These are phyloP conservation scores for Napeogenes inachia DNA, from an alignment of 2,888 invertebrate genomes.

Conservation along the genomic window DNA sequence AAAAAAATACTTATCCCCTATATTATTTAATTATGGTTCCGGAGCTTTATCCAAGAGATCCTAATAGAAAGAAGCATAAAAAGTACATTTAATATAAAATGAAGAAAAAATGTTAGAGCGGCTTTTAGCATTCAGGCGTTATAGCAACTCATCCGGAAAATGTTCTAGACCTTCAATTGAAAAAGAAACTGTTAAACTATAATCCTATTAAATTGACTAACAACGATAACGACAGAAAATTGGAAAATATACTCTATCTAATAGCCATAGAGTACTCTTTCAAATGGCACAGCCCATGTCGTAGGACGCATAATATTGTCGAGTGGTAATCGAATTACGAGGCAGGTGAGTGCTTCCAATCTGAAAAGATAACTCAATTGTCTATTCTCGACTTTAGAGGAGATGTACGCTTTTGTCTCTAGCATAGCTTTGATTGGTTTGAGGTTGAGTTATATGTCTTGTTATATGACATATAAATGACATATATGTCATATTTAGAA, in stretches of 20 bases:
- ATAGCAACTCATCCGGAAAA: slow-evolving; percentile 15
- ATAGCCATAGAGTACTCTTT: slow-evolving; percentile 10
- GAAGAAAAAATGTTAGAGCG: background rate
- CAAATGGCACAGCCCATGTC: slow-evolving; percentile 9
- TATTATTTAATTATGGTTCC: no score
- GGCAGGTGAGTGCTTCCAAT: slow-evolving; percentile 24
- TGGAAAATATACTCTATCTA: slow-evolving; percentile 13
- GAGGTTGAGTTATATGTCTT: background rate
- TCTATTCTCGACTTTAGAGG: slow-evolving; percentile 15
- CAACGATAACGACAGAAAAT: background rate
- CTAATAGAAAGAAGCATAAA: no score
- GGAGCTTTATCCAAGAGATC: no score
- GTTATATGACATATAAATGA: background rate
- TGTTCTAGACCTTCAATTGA: slow-evolving; percentile 10
- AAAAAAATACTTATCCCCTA: no score
- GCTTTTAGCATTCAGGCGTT: background rate
- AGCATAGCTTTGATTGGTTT: no score
- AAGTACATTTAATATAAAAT: no score
- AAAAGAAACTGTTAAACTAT: slow-evolving; percentile 15
- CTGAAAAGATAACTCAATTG: slow-evolving; percentile 27
- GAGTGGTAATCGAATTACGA: slow-evolving; percentile 26
- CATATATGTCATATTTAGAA: no score
- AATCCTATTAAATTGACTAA: slow-evolving; percentile 22
- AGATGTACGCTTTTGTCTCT: background rate
- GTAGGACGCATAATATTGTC: slow-evolving; percentile 21